Percentiles rank a stretch among this genome's conserved stretches.
Evolutionary conservation across 2,888 invertebrate species (phyloP).

Genomic region (Deilephila porcellus): DNA sequence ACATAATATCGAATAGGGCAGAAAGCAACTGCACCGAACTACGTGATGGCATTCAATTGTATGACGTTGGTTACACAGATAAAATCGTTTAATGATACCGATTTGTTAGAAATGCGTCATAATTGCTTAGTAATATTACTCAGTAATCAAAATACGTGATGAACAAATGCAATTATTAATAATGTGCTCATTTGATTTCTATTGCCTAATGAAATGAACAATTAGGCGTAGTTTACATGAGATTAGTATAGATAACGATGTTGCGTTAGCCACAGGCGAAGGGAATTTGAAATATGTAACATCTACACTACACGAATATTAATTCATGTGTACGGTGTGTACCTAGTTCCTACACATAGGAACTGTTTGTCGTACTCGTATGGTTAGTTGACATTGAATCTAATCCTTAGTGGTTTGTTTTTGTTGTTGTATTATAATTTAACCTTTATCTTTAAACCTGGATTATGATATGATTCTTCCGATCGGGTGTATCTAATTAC

Average conservation of each 20-base stretch:
- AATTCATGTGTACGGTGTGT: no score
- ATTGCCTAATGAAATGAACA: neutral
- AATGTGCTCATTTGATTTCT: neutral
- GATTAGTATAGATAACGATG: neutral
- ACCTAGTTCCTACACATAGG: no score
- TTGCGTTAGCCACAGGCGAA: neutral
- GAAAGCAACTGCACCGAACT: neutral
- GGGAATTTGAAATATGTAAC: neutral
- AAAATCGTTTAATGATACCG: neutral
- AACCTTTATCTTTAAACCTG: neutral
- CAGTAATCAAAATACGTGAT: neutral
- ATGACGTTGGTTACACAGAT: slow-evolving; percentile 5
- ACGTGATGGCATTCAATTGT: slow-evolving; percentile 21
- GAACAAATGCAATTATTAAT: neutral
- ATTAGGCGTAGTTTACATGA: neutral
- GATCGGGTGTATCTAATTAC: neutral
- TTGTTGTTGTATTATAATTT: neutral
- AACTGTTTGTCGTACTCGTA: neutral
- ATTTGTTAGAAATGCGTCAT: neutral
- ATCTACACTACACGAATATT: neutral
- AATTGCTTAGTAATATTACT: neutral
- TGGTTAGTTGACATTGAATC: neutral
- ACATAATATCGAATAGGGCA: neutral
- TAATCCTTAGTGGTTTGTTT: neutral
- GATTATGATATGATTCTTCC: neutral